phyloP scores from a whole-genome alignment of 2,888 invertebrate genomes.

The Latheticus oryzae region DNA sequence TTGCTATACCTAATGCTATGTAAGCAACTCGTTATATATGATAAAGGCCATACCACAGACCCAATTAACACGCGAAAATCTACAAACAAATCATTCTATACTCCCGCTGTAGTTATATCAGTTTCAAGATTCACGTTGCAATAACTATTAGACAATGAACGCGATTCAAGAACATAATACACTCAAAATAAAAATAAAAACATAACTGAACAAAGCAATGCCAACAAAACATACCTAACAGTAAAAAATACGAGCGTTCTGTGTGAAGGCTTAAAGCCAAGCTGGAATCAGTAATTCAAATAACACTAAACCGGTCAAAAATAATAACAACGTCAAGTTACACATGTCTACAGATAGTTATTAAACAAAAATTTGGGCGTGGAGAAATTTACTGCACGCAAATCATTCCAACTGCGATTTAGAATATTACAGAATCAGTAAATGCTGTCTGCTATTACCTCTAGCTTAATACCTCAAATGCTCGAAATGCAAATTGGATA shows the following conservation, averaged over 20 bases:
- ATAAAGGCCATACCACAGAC: conserved; percentile 52
- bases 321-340: conserved; percentile 2
- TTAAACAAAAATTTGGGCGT: conserved; percentile 15
- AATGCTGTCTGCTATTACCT: too few relatives aligned
- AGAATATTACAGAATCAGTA: too few relatives aligned
- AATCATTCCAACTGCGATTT: background rate
- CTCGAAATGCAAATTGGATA: too few relatives aligned
- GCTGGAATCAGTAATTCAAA: background rate
- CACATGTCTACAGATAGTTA: conserved; percentile 6
- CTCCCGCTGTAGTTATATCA: too few relatives aligned
- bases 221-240: too few relatives aligned
- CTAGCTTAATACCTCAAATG: too few relatives aligned
- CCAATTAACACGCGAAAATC: conserved; percentile 20
- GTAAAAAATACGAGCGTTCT: too few relatives aligned
- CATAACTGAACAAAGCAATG: too few relatives aligned
- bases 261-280: background rate
- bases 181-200: too few relatives aligned
- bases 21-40: conserved; percentile 64
- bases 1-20: conserved; percentile 53
- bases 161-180: too few relatives aligned
- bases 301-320: conserved; percentile 5
- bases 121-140: too few relatives aligned
- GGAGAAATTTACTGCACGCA: conserved; percentile 13
- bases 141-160: too few relatives aligned
- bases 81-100: conserved; percentile 14